Conservation (phyloP, 2,797 vertebrate species). For the Poeciliopsis turneri region DNA sequence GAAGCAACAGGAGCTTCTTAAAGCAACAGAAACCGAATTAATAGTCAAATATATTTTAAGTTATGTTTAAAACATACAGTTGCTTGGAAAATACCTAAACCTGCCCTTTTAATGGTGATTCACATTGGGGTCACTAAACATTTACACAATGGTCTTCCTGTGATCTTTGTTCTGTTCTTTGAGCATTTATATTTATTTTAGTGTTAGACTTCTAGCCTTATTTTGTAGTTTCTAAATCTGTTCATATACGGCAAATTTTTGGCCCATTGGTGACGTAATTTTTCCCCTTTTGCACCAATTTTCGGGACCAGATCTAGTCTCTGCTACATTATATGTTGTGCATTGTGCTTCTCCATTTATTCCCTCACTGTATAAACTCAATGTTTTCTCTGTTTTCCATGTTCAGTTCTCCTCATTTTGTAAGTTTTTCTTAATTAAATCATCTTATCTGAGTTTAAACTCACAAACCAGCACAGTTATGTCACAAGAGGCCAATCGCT, state of each 20-base stretch:
- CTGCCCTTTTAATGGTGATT: not conserved
- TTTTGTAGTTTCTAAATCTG: not conserved
- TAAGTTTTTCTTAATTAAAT: not conserved
- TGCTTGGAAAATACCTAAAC: too few species aligned
- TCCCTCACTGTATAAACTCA: not conserved
- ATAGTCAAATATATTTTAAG: too few species aligned
- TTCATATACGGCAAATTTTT: not conserved
- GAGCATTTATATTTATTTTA: not conserved
- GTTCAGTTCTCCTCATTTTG: not conserved
- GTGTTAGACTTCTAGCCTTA: not conserved
- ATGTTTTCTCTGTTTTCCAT: not conserved
- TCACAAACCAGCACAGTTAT: not conserved
- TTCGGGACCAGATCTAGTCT: not conserved
- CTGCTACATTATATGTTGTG: not conserved
- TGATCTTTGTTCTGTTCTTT: not conserved
- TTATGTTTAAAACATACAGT: too few species aligned
- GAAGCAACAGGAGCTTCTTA: too few species aligned
- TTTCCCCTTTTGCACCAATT: not conserved
- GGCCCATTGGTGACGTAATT: not conserved
- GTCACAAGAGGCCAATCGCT: not conserved
- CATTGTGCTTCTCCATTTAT: not conserved
- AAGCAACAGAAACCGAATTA: too few species aligned
- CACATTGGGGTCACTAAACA: not conserved
- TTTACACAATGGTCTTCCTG: not conserved
- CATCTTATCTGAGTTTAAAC: not conserved